Base-by-base conservation (phyloP, 1,140 invertebrate genomes). In the Aphidius ervi region DNA sequence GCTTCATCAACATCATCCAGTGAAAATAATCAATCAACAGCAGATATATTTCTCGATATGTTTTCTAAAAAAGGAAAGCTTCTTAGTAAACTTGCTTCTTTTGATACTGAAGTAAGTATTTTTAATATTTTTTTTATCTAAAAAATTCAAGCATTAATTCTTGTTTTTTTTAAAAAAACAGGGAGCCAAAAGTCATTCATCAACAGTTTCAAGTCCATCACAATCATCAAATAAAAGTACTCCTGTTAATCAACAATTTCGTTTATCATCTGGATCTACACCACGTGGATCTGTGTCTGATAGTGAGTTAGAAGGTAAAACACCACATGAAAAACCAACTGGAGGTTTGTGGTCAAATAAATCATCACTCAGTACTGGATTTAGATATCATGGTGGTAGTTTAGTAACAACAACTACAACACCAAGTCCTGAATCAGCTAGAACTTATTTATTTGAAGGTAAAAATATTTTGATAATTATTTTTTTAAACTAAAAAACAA, bases 391-490 rank as follows among this genome's bases (percentile, higher is more conserved):
- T 60, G 92, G 90, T 7, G 93, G 93, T 20, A 90, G 89, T 69
- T 85, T 96, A 62, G 88, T 96, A 31, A 90, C 88, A 56, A 92
- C 92, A 0, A 90, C 88, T 1, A 83, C 84, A 3, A 86, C 91
- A 4, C 90, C 92, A 0, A 93, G 91, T 68, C 92, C 92, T 1
- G 94, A 96, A 63, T 87, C 88, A 40, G 88, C 88, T 0, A 83
- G 93, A 65, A 94, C 92, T 1, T 98, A 98, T 76, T 77, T 98
- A 6, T 98, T 95, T 77, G 94, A 98, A 82, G 94, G 92, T 83
- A 20, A 16, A 16, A 16, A 16, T 16, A 16, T 16, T 16, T 16
- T 1, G 16, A 16, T 16, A 16, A 16, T 16, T 16, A 16, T 16
- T 16, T 16, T 16, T 16, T 16, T 16, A 16, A 16, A 16, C 0